Evolutionary conservation across 1,140 invertebrate species (phyloP), one percentile per base, ranked within the genome.

Genomic region (Temnothorax longispinosus): DNA sequence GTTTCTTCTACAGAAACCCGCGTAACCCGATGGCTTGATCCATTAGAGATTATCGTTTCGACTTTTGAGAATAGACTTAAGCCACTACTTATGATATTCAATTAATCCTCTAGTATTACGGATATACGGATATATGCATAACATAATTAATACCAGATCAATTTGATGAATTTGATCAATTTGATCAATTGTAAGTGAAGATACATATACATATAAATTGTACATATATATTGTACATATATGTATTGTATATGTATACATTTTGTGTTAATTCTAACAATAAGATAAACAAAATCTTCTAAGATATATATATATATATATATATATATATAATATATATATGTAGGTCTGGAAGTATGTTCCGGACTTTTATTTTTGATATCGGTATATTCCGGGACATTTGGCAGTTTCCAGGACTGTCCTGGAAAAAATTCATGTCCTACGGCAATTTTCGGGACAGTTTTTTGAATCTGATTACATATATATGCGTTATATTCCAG

Each of bases 51-150:
- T 60, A 50, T 74, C 52, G 38, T 2, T 47, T 74, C 6, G 27
- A 47, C 41, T 71, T 82, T 56, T 56, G 5, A 71, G 15, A 82
- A 44, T 35, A n/a, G 21, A 27, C 41, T 41, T 50, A 32, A 76
- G n/a, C 7, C 8, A 67, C 32, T 35, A 3, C 2, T 41, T 27
- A 56, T 8, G 4, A 58, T 71, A 81, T 81, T 32, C 13, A 71
- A 56, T 81, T 44, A 81, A 81, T 2, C 13, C n/a, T 56, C 15
- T 11, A 35, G 10, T 78, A 52, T 21, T 41, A 67, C 10, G 2
- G 1, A 50, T 27, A 54, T 80, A 5, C 6, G 47, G n/a, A 38
- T 38, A 27, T 27, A 27, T 56, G 5, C 13, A n/a, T 27, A 54
- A 18, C 8, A 13, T 38, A 54, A 69, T 69, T 69, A 38, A 54